These are phyloP conservation scores for Morone saxatilis DNA, from an alignment of 2,113 vertebrate species.

Conservation along the genomic window DNA sequence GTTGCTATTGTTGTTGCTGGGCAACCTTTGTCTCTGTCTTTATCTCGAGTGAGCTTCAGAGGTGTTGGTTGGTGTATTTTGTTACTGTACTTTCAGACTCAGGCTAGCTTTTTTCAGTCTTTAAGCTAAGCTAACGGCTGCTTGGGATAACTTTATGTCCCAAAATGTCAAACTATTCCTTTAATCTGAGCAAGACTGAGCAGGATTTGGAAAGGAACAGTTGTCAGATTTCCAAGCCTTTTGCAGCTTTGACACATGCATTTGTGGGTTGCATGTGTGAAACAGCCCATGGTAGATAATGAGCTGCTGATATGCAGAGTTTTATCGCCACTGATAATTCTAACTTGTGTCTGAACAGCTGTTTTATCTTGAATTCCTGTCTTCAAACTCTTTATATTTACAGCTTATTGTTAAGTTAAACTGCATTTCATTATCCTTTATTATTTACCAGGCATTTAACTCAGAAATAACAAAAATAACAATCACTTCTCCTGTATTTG, in stretches of 20 bases:
- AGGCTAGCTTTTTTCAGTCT: not conserved
- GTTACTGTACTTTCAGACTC: not conserved
- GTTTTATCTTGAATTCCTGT: not conserved
- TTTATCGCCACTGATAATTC: not conserved
- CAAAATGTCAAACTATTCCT: not conserved
- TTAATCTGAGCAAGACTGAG: not conserved
- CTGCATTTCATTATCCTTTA: slow-evolving; percentile 19
- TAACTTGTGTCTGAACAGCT: not conserved
- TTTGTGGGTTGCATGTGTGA: slow-evolving; percentile 46
- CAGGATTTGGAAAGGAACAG: not conserved
- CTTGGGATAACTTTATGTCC: not conserved
- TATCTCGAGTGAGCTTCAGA: too few relatives aligned
- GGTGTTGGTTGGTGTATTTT: not conserved
- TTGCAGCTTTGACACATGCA: slow-evolving; percentile 59
- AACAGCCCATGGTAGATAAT: slow-evolving; percentile 20
- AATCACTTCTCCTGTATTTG: not conserved
- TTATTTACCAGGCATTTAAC: slow-evolving; percentile 59
- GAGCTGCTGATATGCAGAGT: slow-evolving; percentile 66
- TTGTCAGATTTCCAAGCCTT: slow-evolving; percentile 55
- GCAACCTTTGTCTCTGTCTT: too few relatives aligned
- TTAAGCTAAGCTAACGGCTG: not conserved
- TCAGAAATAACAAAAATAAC: slow-evolving; percentile 39
- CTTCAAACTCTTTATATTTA: slow-evolving; percentile 52
- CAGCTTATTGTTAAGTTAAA: slow-evolving; percentile 42
- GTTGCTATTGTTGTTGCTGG: too few relatives aligned